Evolutionary conservation across 2,113 vertebrate genomes (phyloP).

Genomic region (Pygoscelis adeliae): DNA sequence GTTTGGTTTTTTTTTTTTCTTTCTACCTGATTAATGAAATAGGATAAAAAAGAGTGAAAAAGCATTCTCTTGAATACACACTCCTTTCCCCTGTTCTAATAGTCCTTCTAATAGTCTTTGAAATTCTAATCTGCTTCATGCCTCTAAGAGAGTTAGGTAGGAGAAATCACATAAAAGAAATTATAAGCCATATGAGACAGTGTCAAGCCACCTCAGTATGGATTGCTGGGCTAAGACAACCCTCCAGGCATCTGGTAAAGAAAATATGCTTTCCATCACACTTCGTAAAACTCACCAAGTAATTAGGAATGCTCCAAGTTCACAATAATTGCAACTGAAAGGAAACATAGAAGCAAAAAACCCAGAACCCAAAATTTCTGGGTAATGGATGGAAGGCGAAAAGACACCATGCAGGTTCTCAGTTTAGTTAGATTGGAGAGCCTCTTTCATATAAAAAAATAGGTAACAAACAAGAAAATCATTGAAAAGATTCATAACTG

Average conservation of each 20-base stretch:
- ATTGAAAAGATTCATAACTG: not conserved
- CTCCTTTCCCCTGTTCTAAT: not conserved
- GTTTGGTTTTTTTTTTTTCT: not conserved
- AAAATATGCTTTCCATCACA: not conserved
- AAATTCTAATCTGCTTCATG: not conserved
- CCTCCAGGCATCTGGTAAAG: not conserved
- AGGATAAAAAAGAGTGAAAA: not conserved
- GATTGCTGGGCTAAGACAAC: not conserved
- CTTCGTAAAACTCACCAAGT: not conserved
- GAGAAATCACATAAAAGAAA: not conserved
- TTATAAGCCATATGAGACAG: not conserved
- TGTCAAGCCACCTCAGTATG: not conserved
- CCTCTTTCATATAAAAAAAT: not conserved
- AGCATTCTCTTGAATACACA: not conserved
- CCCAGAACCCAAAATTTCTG: not conserved
- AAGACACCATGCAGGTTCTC: not conserved
- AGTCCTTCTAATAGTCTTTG: not conserved
- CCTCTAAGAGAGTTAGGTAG: not conserved
- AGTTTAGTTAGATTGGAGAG: not conserved
- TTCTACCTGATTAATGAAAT: not conserved
- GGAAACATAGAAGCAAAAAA: not conserved
- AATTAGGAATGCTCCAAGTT: not conserved
- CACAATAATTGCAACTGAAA: not conserved
- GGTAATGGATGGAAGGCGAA: not conserved
- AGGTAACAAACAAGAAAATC: not conserved